Evolutionary conservation across 2,797 vertebrate genomes (phyloP).

Genomic region (Sciurus vulgaris): DNA sequence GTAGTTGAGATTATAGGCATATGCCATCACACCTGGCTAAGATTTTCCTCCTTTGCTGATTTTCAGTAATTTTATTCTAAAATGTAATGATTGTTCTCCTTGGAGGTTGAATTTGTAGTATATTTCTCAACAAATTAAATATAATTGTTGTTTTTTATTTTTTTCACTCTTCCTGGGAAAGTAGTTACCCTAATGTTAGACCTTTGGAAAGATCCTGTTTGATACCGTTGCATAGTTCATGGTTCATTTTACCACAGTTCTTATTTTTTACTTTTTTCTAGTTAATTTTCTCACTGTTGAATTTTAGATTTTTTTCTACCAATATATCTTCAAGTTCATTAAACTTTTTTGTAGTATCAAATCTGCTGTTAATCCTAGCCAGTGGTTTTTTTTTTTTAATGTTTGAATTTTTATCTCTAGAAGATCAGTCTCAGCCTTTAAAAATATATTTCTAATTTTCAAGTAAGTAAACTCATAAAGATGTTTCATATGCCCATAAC

Average conservation of each 20-base stretch:
- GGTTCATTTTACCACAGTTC: not conserved
- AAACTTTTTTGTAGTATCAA: slow-evolving; percentile 12
- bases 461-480: slow-evolving; percentile 37
- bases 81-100: not conserved
- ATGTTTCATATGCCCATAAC: not conserved
- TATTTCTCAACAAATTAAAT: not conserved
- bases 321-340: not conserved
- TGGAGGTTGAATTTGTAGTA: slow-evolving; percentile 16
- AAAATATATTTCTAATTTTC: slow-evolving; percentile 31
- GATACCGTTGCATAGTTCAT: not conserved
- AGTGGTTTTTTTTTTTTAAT: not conserved
- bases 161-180: not conserved
- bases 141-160: not conserved
- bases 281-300: not conserved
- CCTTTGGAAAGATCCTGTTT: not conserved
- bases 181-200: not conserved
- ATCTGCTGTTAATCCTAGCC: not conserved
- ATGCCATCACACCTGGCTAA: not conserved
- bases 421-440: not conserved
- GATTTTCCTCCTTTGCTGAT: not conserved
- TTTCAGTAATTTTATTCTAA: not conserved
- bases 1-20: not conserved
- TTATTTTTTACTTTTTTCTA: not conserved
- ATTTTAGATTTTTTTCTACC: slow-evolving; percentile 18
- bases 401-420: slow-evolving; percentile 29